Conservation (phyloP, 2,797 vertebrate genomes). For the Threskiornis aethiopicus region DNA sequence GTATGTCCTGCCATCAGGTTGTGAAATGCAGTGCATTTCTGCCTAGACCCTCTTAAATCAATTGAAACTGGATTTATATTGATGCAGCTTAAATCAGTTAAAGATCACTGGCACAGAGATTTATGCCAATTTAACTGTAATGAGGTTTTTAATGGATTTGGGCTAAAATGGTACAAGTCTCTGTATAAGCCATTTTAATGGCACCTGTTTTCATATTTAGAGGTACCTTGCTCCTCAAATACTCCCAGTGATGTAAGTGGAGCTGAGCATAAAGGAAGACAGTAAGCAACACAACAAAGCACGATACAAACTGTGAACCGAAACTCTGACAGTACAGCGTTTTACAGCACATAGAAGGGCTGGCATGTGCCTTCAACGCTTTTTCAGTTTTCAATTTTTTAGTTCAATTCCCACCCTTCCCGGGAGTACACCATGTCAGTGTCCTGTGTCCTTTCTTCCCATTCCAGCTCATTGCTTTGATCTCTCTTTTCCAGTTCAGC, state of each 20-base stretch:
- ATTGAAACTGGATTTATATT: constrained; percentile 17
- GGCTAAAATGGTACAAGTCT: not conserved
- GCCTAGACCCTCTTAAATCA: not conserved
- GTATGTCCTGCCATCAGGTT: not conserved
- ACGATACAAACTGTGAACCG: accelerated
- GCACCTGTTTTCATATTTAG: not conserved
- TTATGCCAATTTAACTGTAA: not conserved
- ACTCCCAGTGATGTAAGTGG: not conserved
- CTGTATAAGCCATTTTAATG: not conserved
- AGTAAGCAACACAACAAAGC: not conserved
- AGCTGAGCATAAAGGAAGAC: not conserved
- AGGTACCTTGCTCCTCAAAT: not conserved
- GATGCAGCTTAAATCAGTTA: not conserved
- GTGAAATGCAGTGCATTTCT: not conserved
- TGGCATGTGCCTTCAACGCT: not conserved
- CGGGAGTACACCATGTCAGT: accelerated
- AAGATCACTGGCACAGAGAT: not conserved
- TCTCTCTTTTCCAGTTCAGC: not conserved
- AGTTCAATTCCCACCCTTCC: not conserved
- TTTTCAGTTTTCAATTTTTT: not conserved
- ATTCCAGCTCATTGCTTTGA: constrained; percentile 14
- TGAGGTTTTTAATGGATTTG: not conserved
- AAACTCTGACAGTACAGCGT: not conserved
- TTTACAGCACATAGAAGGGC: not conserved
- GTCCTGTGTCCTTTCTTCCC: not conserved